Evolutionary conservation across 2,888 invertebrate genomes (phyloP).

Genomic region (Leptinotarsa tumamoca): DNA sequence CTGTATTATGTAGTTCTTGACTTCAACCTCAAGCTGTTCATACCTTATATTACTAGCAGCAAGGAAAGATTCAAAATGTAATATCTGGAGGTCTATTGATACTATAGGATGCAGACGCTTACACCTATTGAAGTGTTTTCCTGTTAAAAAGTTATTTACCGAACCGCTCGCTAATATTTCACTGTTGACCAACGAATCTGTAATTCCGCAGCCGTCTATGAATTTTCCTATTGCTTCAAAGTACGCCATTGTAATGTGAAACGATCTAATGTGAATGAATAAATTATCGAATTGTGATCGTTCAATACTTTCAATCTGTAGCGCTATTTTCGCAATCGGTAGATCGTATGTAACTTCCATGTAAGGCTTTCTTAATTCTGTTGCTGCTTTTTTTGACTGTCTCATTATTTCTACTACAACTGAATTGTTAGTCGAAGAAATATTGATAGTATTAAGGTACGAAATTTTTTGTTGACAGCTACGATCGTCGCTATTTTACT

Average conservation of each 20-base stretch:
- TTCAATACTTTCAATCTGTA: constrained; percentile 6
- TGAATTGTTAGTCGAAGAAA: background rate
- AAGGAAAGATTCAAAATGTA: background rate
- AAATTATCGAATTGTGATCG: constrained; percentile 7
- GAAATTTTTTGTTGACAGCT: no score
- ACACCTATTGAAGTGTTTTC: constrained; percentile 6
- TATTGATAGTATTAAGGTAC: no score
- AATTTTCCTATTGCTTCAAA: background rate
- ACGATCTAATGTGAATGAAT: background rate
- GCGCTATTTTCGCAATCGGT: constrained; percentile 19
- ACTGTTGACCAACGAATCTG: background rate
- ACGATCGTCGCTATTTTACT: no score
- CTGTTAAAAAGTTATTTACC: background rate
- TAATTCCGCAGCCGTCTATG: background rate
- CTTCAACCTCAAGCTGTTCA: background rate
- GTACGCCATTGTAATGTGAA: background rate
- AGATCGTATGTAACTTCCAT: constrained; percentile 9
- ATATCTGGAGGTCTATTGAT: background rate
- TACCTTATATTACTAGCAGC: background rate
- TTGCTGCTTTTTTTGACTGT: background rate
- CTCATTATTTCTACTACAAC: constrained; percentile 15
- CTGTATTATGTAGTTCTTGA: background rate
- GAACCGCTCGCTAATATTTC: background rate
- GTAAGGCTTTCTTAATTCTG: constrained; percentile 6
- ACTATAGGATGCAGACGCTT: background rate